phyloP scores from a whole-genome alignment of 1,140 invertebrate genomes.

The Pteromalus puparum region DNA sequence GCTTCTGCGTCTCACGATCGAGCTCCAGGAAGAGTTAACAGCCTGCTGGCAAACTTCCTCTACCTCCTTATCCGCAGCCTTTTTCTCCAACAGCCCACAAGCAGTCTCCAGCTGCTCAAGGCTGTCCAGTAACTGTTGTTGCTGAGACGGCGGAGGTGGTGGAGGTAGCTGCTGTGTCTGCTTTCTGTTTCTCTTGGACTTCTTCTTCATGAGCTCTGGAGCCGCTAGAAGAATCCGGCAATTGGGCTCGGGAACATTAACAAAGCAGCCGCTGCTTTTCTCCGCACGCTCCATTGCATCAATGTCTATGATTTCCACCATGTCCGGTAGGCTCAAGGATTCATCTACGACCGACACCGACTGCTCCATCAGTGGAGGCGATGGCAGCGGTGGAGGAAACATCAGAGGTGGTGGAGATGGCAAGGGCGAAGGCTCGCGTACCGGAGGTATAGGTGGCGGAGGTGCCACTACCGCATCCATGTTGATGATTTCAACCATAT shows the following conservation, averaged over 20 bases:
- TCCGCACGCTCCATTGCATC: conserved; percentile 63
- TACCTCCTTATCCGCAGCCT: not conserved
- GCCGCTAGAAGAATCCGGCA: conserved; percentile 60
- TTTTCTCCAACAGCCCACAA: not conserved
- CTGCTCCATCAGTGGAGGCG: not conserved
- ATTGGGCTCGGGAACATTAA: conserved; percentile 45
- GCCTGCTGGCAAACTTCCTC: conserved; percentile 26
- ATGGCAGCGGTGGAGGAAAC: not conserved
- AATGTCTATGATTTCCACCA: conserved; percentile 70
- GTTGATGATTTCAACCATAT: conserved; percentile 69
- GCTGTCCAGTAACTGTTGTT: not conserved
- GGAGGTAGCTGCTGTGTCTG: not conserved
- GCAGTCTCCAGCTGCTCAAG: conserved; percentile 1
- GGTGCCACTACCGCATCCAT: conserved; percentile 66
- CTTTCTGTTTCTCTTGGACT: conserved; percentile 14
- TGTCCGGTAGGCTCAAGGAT: conserved; percentile 41
- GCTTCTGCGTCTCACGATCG: conserved; percentile 51
- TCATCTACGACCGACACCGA: not conserved
- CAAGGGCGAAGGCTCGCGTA: not conserved
- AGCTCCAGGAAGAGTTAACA: conserved; percentile 58
- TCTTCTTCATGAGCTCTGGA: conserved; percentile 30
- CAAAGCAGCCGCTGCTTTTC: conserved; percentile 24
- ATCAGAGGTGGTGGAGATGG: not conserved
- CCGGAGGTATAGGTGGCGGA: conserved; percentile 22
- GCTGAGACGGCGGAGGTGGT: not conserved